Base-by-base conservation (phyloP, 2,113 vertebrate genomes). In the Pangasianodon hypophthalmus region DNA sequence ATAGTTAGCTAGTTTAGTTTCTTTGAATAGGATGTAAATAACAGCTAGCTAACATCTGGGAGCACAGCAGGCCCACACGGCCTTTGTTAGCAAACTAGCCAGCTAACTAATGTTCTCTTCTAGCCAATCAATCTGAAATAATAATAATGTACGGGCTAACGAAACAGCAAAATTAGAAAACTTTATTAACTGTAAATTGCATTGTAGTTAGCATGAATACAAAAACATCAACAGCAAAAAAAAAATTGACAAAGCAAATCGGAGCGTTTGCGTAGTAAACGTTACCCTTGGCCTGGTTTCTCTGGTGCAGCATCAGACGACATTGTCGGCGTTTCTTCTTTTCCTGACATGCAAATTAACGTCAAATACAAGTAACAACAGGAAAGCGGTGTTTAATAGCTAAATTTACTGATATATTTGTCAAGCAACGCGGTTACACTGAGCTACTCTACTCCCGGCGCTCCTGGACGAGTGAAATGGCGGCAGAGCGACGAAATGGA, bases 291-390 rank as follows among this genome's bases (percentile, higher is more conserved):
- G 80, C 48, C 92, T 82, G 56, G 67, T 58, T 93, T 93, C 87
- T 95, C 95, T 1, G 90, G 18, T 6, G 67, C 54, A 37, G 62
- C 73, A 89, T 96, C 95, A 92, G 86, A 92, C 24, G 96, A 95
- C 96, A 96, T 96, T 84, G 93, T 88, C 29, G 62, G 56, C 41
- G 54, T 19, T 69, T 62, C 46, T 29, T 83, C 4, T 80, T 73
- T 58, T 73, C 19, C 16, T 41, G 46, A 62, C 79, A 84, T 83
- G 26, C 56, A 71, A 83, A 13, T 19, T 41, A 82, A 29, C 11
- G 37, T 24, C 6, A 52, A 71, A 71, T 83, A 2, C 9, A 14
- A 37, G 2, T 4, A 21, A 24, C 0, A 21, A 18, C 48, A 32
- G 13, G 24, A 58, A 58, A 73, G 46, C 29, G 29, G 44, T 29